Evolutionary conservation across 2,797 vertebrate species (phyloP).

Genomic region (Petrocephalus sullivani): DNA sequence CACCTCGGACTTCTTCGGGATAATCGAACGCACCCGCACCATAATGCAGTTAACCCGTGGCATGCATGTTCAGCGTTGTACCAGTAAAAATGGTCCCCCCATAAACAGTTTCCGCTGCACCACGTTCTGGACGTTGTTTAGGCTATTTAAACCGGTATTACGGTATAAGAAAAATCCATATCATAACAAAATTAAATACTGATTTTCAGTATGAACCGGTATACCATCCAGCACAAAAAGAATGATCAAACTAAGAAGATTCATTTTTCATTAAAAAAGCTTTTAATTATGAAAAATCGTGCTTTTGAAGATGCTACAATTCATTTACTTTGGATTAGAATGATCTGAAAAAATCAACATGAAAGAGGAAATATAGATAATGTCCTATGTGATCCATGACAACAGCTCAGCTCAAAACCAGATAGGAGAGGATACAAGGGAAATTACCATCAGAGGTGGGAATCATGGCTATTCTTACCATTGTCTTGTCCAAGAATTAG

Average conservation of each 20-base stretch:
- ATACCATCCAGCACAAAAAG: not conserved
- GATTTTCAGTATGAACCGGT: too few relatives aligned
- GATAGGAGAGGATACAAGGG: not conserved
- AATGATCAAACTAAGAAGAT: not conserved
- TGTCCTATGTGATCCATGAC: not conserved
- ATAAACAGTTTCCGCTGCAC: too few relatives aligned
- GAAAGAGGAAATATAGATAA: not conserved
- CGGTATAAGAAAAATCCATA: too few relatives aligned
- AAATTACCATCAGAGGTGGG: not conserved
- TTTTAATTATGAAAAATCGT: not conserved
- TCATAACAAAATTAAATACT: too few relatives aligned
- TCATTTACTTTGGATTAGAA: not conserved
- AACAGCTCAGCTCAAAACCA: not conserved
- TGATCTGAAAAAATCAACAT: not conserved
- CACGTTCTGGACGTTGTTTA: too few relatives aligned
- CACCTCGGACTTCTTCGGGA: too few relatives aligned
- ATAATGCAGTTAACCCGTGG: too few relatives aligned
- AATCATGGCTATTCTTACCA: slow-evolving; percentile 62
- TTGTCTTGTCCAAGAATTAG: slow-evolving; percentile 97
- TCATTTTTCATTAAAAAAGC: not conserved
- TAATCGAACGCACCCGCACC: too few relatives aligned
- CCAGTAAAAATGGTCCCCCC: too few relatives aligned
- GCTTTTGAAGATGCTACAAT: not conserved
- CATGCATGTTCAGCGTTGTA: too few relatives aligned
- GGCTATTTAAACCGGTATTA: too few relatives aligned